Base-by-base conservation (phyloP, 1,140 invertebrate species). In the Nebria ingens region DNA sequence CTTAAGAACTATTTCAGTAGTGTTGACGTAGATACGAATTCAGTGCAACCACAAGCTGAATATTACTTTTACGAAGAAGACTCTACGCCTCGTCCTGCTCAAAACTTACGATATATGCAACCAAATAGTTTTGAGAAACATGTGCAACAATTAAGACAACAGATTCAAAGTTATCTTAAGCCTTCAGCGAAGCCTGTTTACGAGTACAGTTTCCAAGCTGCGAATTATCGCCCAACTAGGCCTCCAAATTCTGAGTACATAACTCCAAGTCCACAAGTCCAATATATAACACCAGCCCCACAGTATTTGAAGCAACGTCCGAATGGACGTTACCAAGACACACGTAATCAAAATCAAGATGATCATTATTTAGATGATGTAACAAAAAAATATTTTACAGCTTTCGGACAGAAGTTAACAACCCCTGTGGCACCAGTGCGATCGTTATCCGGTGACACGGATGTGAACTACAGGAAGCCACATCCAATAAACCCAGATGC, bases 361-460 rank as follows among this genome's bases (percentile, higher is more conserved):
- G 82, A 84, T 57, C 74, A 75, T 25, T 75, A 83, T 21, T 71
- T 87, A 29, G 86, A 87, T 58, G 84, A 87, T 58, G 84, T 84
- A 9, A 87, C 85, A 1, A 85, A 83, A 62, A 84, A 85, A 59
- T 86, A 85, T 51, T 86, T 87, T 59, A 85, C 83, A 20, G 77
- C 84, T 56, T 87, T 87, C 59, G 86, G 86, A 0, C 82, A 86
- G 61, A 87, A 86, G 66, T 62, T 87, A 12, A 59, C 72, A 58
- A 69, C 55, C 57, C 73, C 62, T 63, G 85, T 75, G 19, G 80
- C 67, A 51, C 79, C 76, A 29, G 77, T 76, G 0, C 68, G 68
- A 34, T 72, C 70, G 1, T 65, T 82, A n/a, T 72, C 73, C 15
- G 76, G 75, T 13, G 82, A 86, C 59, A 82, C 78, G 0, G 69